Evolutionary conservation across 2,113 vertebrate genomes (phyloP).

Genomic region (Myxocyprinus asiaticus): DNA sequence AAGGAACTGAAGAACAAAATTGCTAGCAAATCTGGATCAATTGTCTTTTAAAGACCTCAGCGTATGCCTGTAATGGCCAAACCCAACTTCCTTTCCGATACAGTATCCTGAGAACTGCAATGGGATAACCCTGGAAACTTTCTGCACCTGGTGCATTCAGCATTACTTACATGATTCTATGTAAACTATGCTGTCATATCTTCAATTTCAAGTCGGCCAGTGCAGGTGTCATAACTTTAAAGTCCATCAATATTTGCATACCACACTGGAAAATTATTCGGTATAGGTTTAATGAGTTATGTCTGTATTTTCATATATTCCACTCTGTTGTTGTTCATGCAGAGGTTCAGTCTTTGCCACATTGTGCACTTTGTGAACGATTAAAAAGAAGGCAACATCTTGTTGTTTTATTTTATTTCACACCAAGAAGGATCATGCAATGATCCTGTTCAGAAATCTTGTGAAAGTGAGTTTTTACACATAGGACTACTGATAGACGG

Average conservation of each 20-base stretch:
- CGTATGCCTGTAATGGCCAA: too few relatives aligned
- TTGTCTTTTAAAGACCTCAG: too few relatives aligned
- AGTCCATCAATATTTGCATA: constrained; percentile 19
- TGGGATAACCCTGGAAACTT: background rate
- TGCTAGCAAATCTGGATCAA: too few relatives aligned
- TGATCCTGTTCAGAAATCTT: background rate
- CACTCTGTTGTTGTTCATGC: background rate
- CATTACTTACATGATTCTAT: background rate
- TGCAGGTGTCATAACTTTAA: constrained; percentile 2
- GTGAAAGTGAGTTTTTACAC: background rate
- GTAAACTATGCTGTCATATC: background rate
- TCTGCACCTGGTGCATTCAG: background rate
- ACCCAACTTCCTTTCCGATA: too few relatives aligned
- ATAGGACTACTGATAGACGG: too few relatives aligned
- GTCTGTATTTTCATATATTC: constrained; percentile 30
- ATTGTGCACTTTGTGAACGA: too few relatives aligned
- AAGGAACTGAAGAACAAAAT: too few relatives aligned
- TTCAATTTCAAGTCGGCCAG: background rate
- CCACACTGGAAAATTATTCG: constrained; percentile 13
- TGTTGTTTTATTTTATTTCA: background rate
- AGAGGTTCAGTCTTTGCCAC: background rate
- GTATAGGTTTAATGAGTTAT: constrained; percentile 16
- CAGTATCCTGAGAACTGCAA: background rate
- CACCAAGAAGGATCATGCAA: background rate
- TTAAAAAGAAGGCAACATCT: too few relatives aligned